A percentile compares a stretch with the other conserved stretches of the same genome.
Conservation (phyloP, 92 coral and sea anemone species). For the Hydrozoanthus gracilis region DNA sequence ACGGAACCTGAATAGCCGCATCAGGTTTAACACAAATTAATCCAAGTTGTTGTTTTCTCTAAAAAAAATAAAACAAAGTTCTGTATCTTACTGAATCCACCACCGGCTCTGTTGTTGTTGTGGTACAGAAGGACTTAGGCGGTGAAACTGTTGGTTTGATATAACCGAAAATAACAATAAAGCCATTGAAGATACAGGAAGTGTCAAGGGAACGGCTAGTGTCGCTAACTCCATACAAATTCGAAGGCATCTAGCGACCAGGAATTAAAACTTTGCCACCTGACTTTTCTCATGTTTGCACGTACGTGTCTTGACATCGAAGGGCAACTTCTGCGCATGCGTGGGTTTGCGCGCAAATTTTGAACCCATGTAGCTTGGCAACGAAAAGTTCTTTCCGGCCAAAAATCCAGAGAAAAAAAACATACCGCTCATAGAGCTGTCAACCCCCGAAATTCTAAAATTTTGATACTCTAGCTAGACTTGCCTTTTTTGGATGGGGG, state of each 20-base stretch:
- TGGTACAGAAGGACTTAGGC: neutral
- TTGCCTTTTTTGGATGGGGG: too few species aligned
- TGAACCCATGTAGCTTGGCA: too few species aligned
- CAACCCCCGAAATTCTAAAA: too few species aligned
- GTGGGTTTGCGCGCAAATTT: too few species aligned
- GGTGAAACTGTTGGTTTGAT: neutral
- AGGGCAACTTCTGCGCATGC: too few species aligned
- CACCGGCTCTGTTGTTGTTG: slow-evolving; percentile 34
- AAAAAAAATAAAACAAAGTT: neutral
- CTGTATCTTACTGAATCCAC: neutral
- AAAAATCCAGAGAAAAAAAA: too few species aligned
- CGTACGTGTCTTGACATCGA: too few species aligned
- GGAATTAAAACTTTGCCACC: too few species aligned
- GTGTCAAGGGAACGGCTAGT: neutral
- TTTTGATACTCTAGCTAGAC: too few species aligned
- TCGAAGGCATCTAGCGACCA: neutral
- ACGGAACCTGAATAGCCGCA: slow-evolving; percentile 43
- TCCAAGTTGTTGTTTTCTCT: neutral
- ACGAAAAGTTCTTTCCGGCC: too few species aligned
- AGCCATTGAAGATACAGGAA: neutral
- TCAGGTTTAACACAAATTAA: neutral
- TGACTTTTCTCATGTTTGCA: too few species aligned
- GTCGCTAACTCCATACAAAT: neutral
- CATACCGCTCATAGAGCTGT: too few species aligned
- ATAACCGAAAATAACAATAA: neutral